Base-by-base conservation (phyloP, 2,888 invertebrate genomes). In the Ectobius pallidus region DNA sequence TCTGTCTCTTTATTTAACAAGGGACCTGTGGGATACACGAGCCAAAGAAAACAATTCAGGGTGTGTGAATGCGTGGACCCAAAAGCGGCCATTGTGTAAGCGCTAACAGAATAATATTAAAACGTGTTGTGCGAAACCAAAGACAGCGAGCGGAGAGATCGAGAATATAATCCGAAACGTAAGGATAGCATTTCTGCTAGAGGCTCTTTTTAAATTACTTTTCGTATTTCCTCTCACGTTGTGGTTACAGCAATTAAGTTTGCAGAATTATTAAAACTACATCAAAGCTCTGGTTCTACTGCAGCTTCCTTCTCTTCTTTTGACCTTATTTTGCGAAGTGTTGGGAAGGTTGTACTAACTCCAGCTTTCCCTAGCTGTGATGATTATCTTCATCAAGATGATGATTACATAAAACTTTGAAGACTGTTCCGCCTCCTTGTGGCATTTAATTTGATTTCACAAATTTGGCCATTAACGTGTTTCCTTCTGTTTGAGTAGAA, bases 171-270 rank as follows among this genome's bases (percentile, higher is more conserved):
- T 39, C 39, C 6, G 39, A 39, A 6, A 14, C 39, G 7, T 9
- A 6, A 14, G 14, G 39, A 14, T 14, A 39, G 39, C 39, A 39
- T n/a, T n/a, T 6, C 18, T 14, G 49, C 2, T 2, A 49, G 49
- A 9, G 52, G 22, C 20, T 18, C n/a, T 22, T 22, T 2, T 22
- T 20, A 52, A 52, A 52, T 20, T 52, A 22, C 52, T 22, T 52
- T 52, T 22, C 52, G 25, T 9, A 52, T 22, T 52, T 52, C 52
- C 52, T 22, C 22, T 52, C 52, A 20, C 25, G 14, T 52, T 9
- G 63, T 63, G 63, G 63, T 63, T 39, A 22, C 14, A 63, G 63
- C 63, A 63, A 63, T 63, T 63, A 63, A 63, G 39, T 63, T 39
- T 63, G 63, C 39, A 25, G 62, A 63, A 63, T 52, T 52, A 63